Base-by-base conservation (phyloP, 53 echinoderm and acorn worm genomes). In the Zoroaster sp. region DNA sequence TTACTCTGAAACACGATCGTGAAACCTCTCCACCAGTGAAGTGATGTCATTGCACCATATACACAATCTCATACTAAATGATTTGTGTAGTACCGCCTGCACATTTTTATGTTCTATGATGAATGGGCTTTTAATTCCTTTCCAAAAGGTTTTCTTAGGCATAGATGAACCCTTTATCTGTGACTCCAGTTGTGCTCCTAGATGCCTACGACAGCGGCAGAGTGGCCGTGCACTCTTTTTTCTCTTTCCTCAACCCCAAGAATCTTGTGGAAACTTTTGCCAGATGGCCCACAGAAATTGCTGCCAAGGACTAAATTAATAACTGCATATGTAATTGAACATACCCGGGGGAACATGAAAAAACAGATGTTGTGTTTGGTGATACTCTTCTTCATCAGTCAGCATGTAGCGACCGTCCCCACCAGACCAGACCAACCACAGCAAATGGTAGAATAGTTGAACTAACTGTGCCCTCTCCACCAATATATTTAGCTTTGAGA, bases 281-380 rank as follows among this genome's bases (percentile, higher is more conserved):
- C 85, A 85, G 85, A 85, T 85, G 85, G 85, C 71, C 21, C 17
- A 71, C 39, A 70, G 70, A 85, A 70, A 85, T 85, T 85, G 85
- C 85, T 47, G 34, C 85, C 85, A 85, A 85, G 85, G 85, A 69
- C 85, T 34, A 71, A 71, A 85, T 85, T 85, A 85, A 85, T 85
- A 85, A 70, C 85, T 14, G 42, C 49, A 69, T 47, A 85, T 47
- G 69, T 85, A 85, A 85, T 70, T 85, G 85, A 71, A 69, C 85
- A 85, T 47, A 51, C 71, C 47, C 63, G 2, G 63, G n/a, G 78
- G 85, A 85, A 67, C 71, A 85, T 38, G 70, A 21, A 85, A 43
- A 85, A 71, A 85, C 85, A 85, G 85, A 71, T 46, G 20, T 25
- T 34, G 4, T 2, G 5, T 69, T 35, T 36, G 69, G 12, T 21